A percentile compares a stretch with the other conserved stretches of the same genome.
phyloP scores from a whole-genome alignment of 2,888 invertebrate species.

The Pycnomerus fuliginosus region DNA sequence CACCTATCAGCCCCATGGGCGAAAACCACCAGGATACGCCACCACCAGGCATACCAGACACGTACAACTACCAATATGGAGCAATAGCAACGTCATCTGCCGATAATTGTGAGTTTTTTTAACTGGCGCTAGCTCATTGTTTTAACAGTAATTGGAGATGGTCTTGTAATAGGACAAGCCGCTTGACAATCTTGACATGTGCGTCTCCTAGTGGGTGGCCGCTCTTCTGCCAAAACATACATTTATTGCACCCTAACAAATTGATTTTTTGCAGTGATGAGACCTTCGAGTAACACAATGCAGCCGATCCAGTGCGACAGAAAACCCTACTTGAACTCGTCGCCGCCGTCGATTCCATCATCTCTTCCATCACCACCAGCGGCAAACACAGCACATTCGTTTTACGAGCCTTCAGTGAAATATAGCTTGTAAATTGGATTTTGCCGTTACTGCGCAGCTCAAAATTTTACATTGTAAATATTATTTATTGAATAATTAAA shows the following conservation, averaged over 20 bases:
- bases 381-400: slow-evolving; percentile 49
- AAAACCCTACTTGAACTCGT: slow-evolving; percentile 58
- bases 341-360: slow-evolving; percentile 54
- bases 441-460: too few relatives aligned
- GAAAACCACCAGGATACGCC: slow-evolving; percentile 44
- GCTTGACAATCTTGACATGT: slow-evolving; percentile 39
- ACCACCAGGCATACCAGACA: slow-evolving; percentile 44
- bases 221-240: slow-evolving; percentile 32
- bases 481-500: too few relatives aligned
- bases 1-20: slow-evolving; percentile 50
- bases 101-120: slow-evolving; percentile 48
- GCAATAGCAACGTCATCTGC: slow-evolving; percentile 42
- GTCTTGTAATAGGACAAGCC: slow-evolving; percentile 36
- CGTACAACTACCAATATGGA: slow-evolving; percentile 48
- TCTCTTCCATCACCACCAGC: slow-evolving; percentile 56
- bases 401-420: slow-evolving; percentile 46
- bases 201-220: slow-evolving; percentile 33
- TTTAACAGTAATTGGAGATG: slow-evolving; percentile 36
- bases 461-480: too few relatives aligned
- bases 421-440: slow-evolving; percentile 41
- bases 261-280: slow-evolving; percentile 46
- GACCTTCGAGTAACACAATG: slow-evolving; percentile 42
- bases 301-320: slow-evolving; percentile 58
- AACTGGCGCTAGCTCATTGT: slow-evolving; percentile 17
- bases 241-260: background rate